Percentiles rank a stretch among this genome's conserved stretches.
Evolutionary conservation across 2,113 vertebrate genomes (phyloP).

Genomic region (Dicrurus megarhynchus): DNA sequence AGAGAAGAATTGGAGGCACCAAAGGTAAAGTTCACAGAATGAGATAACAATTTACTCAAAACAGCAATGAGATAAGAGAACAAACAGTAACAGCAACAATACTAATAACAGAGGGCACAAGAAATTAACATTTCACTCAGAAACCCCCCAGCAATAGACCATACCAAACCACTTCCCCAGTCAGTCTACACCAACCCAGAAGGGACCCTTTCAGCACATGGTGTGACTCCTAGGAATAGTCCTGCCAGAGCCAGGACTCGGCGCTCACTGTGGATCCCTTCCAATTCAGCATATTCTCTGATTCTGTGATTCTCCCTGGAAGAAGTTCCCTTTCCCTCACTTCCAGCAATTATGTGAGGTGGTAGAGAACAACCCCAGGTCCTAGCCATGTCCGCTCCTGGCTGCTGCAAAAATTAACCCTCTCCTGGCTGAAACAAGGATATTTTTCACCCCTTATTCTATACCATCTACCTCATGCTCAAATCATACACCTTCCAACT

Average conservation of each 20-base stretch:
- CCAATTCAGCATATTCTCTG: not conserved
- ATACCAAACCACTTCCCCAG: not conserved
- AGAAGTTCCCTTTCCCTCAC: not conserved
- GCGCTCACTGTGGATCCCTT: not conserved
- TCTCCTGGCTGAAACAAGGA: not conserved
- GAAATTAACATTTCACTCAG: not conserved
- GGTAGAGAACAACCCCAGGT: not conserved
- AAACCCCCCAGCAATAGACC: not conserved
- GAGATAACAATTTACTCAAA: not conserved
- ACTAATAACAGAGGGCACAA: not conserved
- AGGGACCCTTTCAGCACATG: not conserved
- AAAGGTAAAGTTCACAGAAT: not conserved
- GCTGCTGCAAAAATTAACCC: not conserved
- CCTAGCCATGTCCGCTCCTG: too few relatives aligned
- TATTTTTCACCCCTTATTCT: not conserved
- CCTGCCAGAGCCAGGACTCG: not conserved
- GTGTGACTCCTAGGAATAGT: not conserved
- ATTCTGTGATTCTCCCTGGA: not conserved
- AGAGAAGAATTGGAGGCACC: not conserved
- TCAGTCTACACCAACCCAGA: not conserved
- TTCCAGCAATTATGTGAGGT: not conserved
- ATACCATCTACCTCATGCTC: not conserved
- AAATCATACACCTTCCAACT: not conserved
- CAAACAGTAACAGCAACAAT: not conserved
- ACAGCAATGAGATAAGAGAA: rapidly evolving